Base-by-base conservation (phyloP, 2,888 invertebrate genomes). In the Chromoteleia sp. region DNA sequence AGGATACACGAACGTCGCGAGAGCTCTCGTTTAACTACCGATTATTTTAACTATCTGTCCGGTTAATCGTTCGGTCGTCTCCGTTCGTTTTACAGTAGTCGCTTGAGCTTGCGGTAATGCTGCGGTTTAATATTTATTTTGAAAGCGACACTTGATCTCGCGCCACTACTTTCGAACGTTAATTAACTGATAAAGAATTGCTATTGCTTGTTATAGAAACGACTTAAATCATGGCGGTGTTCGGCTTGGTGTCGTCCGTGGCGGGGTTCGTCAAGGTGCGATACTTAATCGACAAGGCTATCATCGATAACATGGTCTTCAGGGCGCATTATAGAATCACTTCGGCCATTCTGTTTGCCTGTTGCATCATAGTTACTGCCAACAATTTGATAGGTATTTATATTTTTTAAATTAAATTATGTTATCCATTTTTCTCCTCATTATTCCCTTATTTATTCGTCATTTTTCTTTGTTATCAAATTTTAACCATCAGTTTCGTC, bases 241-340 rank as follows among this genome's bases (percentile, higher is more conserved):
- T 96, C 90, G 96, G 96, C 84, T 94, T 97, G 94, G 95, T 96
- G 86, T 97, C 97, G 89, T 96, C 97, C 86, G 96, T 97, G 87
- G 97, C 97, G 93, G 96, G 97, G 93, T 97, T 97, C 92, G 95
- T 97, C 87, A 97, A 97, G 93, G 96, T 97, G 91, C 96, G 97
- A 92, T 96, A 96, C 94, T 94, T 97, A 86, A 94, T 96, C 91
- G 97, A 97, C 94, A 97, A 96, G 92, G 97, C 97, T 81, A 93
- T 96, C 86, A 97, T 97, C 88, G 97, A 97, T 93, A 97, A 97
- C 92, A 95, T 96, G 95, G 95, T 97, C 80, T 97, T 97, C 93
- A 94, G 97, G 87, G 96, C 96, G 91, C 97, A 97, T 92, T 97
- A 97, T 92, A 94, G 97, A 92, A 95, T 97, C 91, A 97, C 97